Evolutionary conservation across 1,140 invertebrate species (phyloP), one percentile per base, ranked within the genome.

Genomic region (Neotoxoptera formosana): DNA sequence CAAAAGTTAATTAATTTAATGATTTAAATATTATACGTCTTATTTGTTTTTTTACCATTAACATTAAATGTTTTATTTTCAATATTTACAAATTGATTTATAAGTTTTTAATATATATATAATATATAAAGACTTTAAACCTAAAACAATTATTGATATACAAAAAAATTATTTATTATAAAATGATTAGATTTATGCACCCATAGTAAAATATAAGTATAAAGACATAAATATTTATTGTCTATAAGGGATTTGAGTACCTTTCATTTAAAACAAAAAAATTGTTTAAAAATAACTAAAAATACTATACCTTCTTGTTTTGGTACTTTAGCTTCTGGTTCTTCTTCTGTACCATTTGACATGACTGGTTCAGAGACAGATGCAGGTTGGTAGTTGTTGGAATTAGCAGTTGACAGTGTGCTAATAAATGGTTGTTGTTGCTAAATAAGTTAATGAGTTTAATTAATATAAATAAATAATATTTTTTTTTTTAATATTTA

Each of bases 281-380:
- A 8, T 90, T n/a, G 17, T 60, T 90, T 60, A 6, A 91, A 81
- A 81, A 30, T 4, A 81, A 91, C n/a, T 81, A 48, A 81, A 91
- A 76, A 91, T 92, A 92, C 90, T 14, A 93, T 93, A 93, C 91
- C 91, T 93, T 93, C 91, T 45, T 30, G 91, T 84, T 36, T 93
- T 53, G 91, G 76, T 84, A 93, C 60, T 84, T 93, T 93, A 84
- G 91, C 47, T 41, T 53, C 48, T 41, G 91, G 76, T 93, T 93
- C 91, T n/a, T 51, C 48, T 93, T 93, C 91, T 86, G 81, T 93
- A 9, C 91, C 91, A 93, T 93, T 93, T 53, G 91, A 53, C 47
- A 93, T 86, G 36, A 56, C 25, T 86, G 91, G 36, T 86, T 0
- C 47, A 41, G 81, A 25, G 11, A 56, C 48, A n/a, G 90, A 34